phyloP scores from a whole-genome alignment of 2,797 vertebrate genomes.

The Tragopan temminckii region DNA sequence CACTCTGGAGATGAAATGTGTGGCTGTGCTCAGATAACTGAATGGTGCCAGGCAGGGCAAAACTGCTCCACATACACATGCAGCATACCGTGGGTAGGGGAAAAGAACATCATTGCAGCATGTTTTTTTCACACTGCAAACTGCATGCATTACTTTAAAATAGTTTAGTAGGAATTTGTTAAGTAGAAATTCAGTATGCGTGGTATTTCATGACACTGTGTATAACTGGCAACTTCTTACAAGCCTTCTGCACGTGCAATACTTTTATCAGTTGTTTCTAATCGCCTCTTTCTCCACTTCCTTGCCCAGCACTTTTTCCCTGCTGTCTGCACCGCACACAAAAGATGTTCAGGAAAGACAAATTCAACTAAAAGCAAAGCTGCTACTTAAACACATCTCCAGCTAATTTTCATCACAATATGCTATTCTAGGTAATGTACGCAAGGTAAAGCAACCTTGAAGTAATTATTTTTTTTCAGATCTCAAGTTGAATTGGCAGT shows the following conservation, averaged over 20 bases:
- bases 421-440: not conserved
- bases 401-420: not conserved
- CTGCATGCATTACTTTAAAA: rapidly evolving
- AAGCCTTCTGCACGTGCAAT: not conserved
- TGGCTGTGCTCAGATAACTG: not conserved
- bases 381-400: not conserved
- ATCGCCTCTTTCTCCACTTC: not conserved
- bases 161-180: not conserved
- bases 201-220: not conserved
- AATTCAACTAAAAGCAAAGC: not conserved
- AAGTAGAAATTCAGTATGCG: not conserved
- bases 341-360: not conserved
- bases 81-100: not conserved
- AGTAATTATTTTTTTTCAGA: not conserved
- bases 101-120: not conserved
- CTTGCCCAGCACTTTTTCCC: not conserved
- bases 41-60: not conserved
- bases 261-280: not conserved
- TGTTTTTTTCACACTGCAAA: not conserved
- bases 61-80: not conserved
- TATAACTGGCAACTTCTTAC: not conserved
- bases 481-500: not conserved
- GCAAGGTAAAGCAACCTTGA: not conserved
- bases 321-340: not conserved
- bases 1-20: not conserved